These are phyloP conservation scores for Pseudonaja textilis DNA, from an alignment of 2,113 vertebrate genomes.

Conservation along the genomic window DNA sequence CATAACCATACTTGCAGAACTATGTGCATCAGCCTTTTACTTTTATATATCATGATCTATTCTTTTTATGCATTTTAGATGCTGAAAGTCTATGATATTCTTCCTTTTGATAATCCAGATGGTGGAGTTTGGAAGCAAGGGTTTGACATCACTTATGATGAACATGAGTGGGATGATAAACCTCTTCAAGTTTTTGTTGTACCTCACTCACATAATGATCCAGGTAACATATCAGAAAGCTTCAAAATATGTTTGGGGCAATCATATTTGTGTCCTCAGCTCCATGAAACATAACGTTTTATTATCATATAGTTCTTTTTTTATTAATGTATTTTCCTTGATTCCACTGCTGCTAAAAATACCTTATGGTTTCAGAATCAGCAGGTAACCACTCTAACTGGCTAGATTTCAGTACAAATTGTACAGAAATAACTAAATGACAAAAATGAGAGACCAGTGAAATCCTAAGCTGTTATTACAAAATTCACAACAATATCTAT, in stretches of 20 bases:
- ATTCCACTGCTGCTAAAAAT: background rate
- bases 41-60: conserved; percentile 17
- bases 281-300: background rate
- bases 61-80: conserved; percentile 73
- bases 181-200: conserved; percentile 88
- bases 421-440: background rate
- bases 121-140: conserved; percentile 96
- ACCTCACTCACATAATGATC: conserved; percentile 94
- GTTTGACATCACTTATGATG: conserved; percentile 84
- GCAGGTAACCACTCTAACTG: background rate
- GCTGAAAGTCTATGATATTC: conserved; percentile 85
- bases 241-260: background rate
- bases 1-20: background rate
- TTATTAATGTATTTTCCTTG: background rate
- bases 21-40: background rate
- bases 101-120: conserved; percentile 89
- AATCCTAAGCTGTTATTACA: background rate
- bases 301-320: background rate
- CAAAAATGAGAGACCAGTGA: background rate
- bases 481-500: background rate
- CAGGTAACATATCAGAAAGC: conserved; percentile 72
- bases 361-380: background rate
- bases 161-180: conserved; percentile 82
- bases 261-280: background rate
- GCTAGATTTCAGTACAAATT: background rate